Evolutionary conservation across 2,888 invertebrate genomes (phyloP).

Genomic region (Monoplex corrugatus): DNA sequence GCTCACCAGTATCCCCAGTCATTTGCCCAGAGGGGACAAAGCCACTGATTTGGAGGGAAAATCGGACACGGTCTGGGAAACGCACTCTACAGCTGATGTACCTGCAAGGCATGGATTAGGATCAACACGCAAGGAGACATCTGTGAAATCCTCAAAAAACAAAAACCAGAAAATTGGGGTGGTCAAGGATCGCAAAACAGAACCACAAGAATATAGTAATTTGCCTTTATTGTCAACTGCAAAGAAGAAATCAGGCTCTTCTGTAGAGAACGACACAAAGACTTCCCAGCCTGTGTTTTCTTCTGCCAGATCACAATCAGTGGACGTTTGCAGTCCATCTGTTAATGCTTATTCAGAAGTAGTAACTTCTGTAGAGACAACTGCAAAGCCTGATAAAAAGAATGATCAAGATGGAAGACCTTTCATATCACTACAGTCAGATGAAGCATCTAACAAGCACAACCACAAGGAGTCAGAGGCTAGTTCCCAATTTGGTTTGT

Average conservation of each 20-base stretch:
- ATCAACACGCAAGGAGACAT: background rate
- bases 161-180: background rate
- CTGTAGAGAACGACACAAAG: background rate
- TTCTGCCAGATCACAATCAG: background rate
- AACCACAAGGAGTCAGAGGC: too few relatives aligned
- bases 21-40: constrained; percentile 8
- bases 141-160: background rate
- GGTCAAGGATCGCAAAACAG: too few relatives aligned
- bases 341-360: background rate
- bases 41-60: background rate
- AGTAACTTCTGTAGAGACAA: background rate
- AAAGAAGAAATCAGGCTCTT: background rate
- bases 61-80: background rate
- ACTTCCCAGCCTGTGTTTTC: too few relatives aligned
- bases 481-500: background rate
- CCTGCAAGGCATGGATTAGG: background rate
- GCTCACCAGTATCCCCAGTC: background rate
- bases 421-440: background rate
- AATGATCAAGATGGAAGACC: background rate
- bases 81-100: background rate
- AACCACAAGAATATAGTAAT: too few relatives aligned
- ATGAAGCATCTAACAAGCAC: background rate
- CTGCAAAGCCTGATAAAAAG: background rate
- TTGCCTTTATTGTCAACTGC: too few relatives aligned
- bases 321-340: background rate